Conservation (phyloP, 1,140 invertebrate genomes). For the Hormaphis cornu region DNA sequence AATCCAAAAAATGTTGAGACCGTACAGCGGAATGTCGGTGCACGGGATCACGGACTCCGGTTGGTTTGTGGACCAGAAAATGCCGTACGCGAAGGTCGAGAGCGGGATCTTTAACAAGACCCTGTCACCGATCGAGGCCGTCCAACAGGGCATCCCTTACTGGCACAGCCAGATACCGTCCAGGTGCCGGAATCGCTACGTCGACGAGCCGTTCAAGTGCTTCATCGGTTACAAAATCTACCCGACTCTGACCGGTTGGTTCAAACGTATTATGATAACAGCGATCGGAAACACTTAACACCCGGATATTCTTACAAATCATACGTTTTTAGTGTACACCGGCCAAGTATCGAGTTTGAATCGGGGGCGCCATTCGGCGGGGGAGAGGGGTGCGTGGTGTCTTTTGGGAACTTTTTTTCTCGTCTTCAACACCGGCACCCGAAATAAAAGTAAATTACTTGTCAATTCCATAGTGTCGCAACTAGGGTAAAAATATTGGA, state of each 20-base stretch:
- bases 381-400: no score
- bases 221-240: slow-evolving; percentile 88
- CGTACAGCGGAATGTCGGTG: slow-evolving; percentile 40
- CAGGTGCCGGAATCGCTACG: slow-evolving; percentile 58
- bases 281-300: not conserved
- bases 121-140: slow-evolving; percentile 53
- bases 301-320: no score
- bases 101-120: slow-evolving; percentile 41
- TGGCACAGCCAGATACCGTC: slow-evolving; percentile 75
- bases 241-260: slow-evolving; percentile 67
- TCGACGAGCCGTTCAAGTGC: slow-evolving; percentile 74
- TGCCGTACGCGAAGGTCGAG: slow-evolving; percentile 50
- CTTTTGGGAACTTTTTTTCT: no score
- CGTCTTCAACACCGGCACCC: no score
- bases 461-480: no score
- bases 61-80: slow-evolving; percentile 86
- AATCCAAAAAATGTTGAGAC: slow-evolving; percentile 56
- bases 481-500: no score
- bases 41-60: slow-evolving; percentile 79
- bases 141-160: slow-evolving; percentile 65
- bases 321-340: not conserved
- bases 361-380: not conserved
- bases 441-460: no score
- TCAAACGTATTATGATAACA: no score
- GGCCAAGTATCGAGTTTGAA: not conserved